Conservation (phyloP, 64 coral and sea anemone species). For the Catalaphyllia jardinei region DNA sequence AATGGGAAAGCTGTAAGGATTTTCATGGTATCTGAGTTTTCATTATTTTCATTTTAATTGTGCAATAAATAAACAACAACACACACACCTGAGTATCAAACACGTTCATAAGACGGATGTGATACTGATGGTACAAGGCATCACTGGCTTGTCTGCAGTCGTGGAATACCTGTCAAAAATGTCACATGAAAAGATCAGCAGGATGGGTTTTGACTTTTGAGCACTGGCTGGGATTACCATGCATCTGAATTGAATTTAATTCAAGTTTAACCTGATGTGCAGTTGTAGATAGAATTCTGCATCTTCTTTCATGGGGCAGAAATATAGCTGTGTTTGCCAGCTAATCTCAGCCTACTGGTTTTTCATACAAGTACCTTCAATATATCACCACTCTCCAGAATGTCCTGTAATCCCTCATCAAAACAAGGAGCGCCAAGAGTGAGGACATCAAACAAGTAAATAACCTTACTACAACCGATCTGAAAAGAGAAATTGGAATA, state of each 20-base stretch:
- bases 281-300: no score
- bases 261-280: no score
- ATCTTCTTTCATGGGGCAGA: no score
- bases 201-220: background rate
- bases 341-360: no score
- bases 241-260: no score
- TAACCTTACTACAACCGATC: constrained; percentile 84
- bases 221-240: no score
- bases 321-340: no score
- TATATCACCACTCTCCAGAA: constrained; percentile 81
- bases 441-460: constrained; percentile 87
- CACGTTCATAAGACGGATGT: constrained; percentile 70
- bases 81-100: constrained; percentile 94
- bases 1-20: no score
- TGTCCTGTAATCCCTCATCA: constrained; percentile 83
- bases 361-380: constrained; percentile 56
- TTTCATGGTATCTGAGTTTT: background rate
- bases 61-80: background rate
- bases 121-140: constrained; percentile 86
- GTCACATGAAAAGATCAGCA: background rate
- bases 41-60: background rate
- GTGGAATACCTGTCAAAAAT: constrained; percentile 70
- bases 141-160: constrained; percentile 94
- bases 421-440: constrained; percentile 82
- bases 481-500: constrained; percentile 25